Base-by-base conservation (phyloP, 1,140 invertebrate species). In the Archivesica marissinica region DNA sequence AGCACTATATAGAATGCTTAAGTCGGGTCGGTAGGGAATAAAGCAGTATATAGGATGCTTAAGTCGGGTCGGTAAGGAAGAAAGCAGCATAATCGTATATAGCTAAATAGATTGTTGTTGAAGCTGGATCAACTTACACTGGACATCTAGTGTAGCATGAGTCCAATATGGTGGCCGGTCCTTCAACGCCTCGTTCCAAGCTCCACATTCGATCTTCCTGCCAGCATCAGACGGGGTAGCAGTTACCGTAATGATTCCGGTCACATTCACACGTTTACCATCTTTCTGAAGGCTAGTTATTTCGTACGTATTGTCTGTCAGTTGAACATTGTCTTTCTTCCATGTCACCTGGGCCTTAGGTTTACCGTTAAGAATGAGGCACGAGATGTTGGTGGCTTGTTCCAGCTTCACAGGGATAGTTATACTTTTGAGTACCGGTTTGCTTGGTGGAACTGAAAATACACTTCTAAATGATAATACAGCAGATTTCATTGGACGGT, bases 191-290 rank as follows among this genome's bases (percentile, higher is more conserved):
- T 89, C 89, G 86, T 94, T 94, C 77, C 91, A 89, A 6, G 93
- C 93, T 20, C 90, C 97, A 94, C 98, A 99, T 23, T 97, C 98
- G 89, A 98, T 97, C 23, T 96, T 97, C 86, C 97, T 97, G 89
- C 98, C 98, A 94, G 98, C 97, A 93, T 98, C 97, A 33, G 96
- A 95, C 94, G 97, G 97, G 82, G 96, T 96, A 2, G 98, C 97
- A 15, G 91, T 92, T 33, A 94, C 88, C 59, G 96, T 96, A 88
- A 99, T 94, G 91, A 96, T 97, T 77, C 98, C 94, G 20, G 97
- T 96, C 20, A 97, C 97, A 17, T 93, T 89, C 23, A 90, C 83
- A 35, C 86, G 76, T 95, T 96, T 95, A 97, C 97, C 96, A 38
- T 88, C 81, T 11, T 77, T 52, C 68, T 89, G 83, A 9, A 86